Percentiles rank a stretch among this genome's conserved stretches.
Evolutionary conservation across 1,140 invertebrate species (phyloP).

Genomic region (Lasioglossum albipes): DNA sequence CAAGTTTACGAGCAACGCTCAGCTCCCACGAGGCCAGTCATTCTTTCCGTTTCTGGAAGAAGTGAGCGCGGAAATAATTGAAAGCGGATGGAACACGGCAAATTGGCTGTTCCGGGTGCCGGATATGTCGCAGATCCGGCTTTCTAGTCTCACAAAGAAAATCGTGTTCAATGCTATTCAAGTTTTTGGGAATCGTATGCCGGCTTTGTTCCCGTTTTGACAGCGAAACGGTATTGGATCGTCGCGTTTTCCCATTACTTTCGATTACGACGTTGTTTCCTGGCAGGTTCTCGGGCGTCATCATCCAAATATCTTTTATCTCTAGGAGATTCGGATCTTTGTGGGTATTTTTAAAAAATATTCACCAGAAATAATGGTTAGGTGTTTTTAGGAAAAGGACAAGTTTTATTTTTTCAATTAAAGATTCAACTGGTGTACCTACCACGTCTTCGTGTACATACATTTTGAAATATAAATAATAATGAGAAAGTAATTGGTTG

Average conservation of each 20-base stretch:
- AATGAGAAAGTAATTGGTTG: too few relatives aligned
- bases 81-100: too few relatives aligned
- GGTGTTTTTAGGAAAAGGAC: too few relatives aligned
- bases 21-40: neutral
- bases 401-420: too few relatives aligned
- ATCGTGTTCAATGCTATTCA: neutral
- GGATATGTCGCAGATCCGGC: neutral
- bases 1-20: constrained; percentile 36
- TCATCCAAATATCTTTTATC: neutral
- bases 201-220: neutral
- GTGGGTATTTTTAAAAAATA: too few relatives aligned
- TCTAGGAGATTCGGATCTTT: neutral
- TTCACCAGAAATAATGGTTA: too few relatives aligned
- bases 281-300: neutral
- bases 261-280: neutral
- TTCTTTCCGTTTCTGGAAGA: neutral
- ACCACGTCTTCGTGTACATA: too few relatives aligned
- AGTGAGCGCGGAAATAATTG: neutral
- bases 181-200: neutral
- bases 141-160: neutral
- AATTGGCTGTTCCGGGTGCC: neutral
- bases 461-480: too few relatives aligned
- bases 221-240: neutral
- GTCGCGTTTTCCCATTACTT: neutral
- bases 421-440: too few relatives aligned